Evolutionary conservation across 2,113 vertebrate genomes (phyloP).

Genomic region (Ciconia boyciana): DNA sequence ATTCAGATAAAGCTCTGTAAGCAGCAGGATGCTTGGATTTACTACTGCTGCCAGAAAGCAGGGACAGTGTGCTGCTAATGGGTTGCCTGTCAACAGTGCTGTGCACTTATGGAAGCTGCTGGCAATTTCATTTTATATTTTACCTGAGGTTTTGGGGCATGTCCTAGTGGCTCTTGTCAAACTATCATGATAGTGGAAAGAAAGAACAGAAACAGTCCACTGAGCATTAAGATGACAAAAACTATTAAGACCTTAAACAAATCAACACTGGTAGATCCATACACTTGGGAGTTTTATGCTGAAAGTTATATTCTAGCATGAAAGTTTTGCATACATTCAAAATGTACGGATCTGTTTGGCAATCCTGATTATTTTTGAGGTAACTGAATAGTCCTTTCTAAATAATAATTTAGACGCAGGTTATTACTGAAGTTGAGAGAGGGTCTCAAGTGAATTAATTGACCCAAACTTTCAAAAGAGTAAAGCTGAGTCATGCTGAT

Average conservation of each 20-base stretch:
- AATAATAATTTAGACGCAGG: neutral
- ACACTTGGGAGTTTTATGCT: rapidly evolving
- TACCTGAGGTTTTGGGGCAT: neutral
- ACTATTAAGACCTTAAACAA: neutral
- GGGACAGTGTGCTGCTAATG: neutral
- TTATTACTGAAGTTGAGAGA: neutral
- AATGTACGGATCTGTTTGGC: neutral
- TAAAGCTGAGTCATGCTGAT: neutral
- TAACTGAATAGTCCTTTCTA: neutral
- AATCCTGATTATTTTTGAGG: neutral
- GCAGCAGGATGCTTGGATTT: conserved; percentile 20
- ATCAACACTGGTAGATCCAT: neutral
- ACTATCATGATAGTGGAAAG: neutral
- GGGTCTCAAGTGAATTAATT: neutral
- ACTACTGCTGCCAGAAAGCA: conserved; percentile 24
- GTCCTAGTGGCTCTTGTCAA: neutral
- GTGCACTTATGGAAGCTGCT: neutral
- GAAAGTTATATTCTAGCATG: neutral
- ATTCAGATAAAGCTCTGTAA: conserved; percentile 57
- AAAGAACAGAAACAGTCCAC: neutral
- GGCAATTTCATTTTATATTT: neutral
- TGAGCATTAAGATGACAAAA: neutral
- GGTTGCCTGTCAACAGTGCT: neutral
- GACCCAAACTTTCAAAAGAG: neutral
- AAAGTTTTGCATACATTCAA: neutral